phyloP scores from a whole-genome alignment of 2,113 vertebrate species.

The Alethe diademata region DNA sequence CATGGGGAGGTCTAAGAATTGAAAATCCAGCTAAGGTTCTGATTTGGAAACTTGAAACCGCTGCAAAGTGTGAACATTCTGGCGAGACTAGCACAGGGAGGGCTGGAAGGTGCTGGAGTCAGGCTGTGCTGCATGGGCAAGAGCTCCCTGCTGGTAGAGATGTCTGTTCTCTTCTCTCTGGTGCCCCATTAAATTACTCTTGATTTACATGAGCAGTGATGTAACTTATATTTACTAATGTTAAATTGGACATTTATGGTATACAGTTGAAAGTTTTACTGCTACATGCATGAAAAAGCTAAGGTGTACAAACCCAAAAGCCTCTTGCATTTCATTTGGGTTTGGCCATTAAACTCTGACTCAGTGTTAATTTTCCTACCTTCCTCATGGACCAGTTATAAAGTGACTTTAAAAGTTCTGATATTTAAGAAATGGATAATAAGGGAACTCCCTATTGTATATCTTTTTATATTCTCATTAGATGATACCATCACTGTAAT shows the following conservation, averaged over 20 bases:
- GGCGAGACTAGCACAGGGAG: neutral
- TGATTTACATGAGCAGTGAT: neutral
- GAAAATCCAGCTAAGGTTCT: slow-evolving; percentile 3
- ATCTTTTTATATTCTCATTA: neutral
- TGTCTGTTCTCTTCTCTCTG: neutral
- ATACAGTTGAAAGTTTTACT: neutral
- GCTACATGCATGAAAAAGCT: neutral
- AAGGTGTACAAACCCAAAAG: neutral
- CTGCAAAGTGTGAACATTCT: neutral
- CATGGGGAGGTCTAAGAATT: neutral
- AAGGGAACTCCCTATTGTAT: neutral
- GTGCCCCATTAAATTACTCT: neutral
- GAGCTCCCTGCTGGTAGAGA: neutral
- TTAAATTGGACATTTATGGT: neutral
- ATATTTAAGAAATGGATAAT: neutral
- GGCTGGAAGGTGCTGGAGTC: neutral
- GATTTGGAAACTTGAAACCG: slow-evolving; percentile 3
- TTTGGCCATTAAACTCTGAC: neutral
- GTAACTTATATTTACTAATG: neutral
- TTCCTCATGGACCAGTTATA: neutral
- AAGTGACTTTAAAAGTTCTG: neutral
- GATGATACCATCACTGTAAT: neutral
- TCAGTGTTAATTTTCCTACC: neutral
- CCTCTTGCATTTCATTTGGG: neutral
- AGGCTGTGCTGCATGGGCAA: neutral